Conservation (phyloP, 2,888 invertebrate species). For the Tuberolachnus salignus region DNA sequence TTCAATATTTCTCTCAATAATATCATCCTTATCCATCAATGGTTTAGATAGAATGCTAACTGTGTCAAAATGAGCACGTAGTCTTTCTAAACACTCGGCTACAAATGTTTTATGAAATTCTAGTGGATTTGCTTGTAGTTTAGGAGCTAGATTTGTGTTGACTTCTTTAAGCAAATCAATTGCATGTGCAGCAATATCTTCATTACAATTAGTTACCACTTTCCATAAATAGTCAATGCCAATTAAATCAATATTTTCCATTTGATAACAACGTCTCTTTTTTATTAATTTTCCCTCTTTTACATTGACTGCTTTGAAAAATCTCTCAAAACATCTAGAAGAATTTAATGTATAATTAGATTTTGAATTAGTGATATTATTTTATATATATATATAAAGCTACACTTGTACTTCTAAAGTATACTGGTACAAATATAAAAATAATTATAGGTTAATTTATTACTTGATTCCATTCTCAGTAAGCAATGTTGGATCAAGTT, state of each 20-base stretch:
- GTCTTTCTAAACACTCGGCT: slow-evolving; percentile 86
- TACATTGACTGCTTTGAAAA: slow-evolving; percentile 92
- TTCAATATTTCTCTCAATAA: slow-evolving; percentile 53
- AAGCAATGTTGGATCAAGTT: slow-evolving; percentile 82
- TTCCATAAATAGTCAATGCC: slow-evolving; percentile 96
- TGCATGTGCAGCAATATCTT: slow-evolving; percentile 91
- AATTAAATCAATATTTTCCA: slow-evolving; percentile 93
- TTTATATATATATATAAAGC: neutral
- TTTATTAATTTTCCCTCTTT: slow-evolving; percentile 91
- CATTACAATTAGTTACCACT: slow-evolving; percentile 87
- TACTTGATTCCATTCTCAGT: slow-evolving; percentile 95
- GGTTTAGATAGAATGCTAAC: slow-evolving; percentile 67
- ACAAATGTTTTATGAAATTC: slow-evolving; percentile 92
- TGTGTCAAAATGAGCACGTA: slow-evolving; percentile 83
- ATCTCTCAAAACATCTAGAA: slow-evolving; percentile 73
- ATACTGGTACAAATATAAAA: neutral
- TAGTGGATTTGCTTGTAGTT: slow-evolving; percentile 76
- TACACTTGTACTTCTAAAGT: neutral
- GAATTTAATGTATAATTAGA: slow-evolving; percentile 43
- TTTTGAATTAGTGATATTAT: neutral
- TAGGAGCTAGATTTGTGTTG: slow-evolving; percentile 89
- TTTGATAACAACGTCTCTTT: slow-evolving; percentile 82
- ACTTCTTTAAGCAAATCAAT: slow-evolving; percentile 91
- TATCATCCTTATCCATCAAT: slow-evolving; percentile 48
- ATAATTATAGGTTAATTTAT: neutral